Base-by-base conservation (phyloP, 2,888 invertebrate genomes). In the Hymenopus coronatus region DNA sequence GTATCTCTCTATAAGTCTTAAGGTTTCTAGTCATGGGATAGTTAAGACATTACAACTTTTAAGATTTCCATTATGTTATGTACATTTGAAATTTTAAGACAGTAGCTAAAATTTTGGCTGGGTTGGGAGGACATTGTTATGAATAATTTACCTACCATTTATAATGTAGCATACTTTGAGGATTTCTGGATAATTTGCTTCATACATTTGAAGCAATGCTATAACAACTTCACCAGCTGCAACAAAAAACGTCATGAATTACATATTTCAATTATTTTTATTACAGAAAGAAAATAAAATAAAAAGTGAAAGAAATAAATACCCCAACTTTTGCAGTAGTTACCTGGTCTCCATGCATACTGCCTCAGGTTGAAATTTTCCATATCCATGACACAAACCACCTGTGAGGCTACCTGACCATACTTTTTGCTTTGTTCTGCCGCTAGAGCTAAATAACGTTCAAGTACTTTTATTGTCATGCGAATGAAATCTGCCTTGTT, bases 181-280 rank as follows among this genome's bases (percentile, higher is more conserved):
- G 92, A 98, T 96, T 94, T 98, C 98, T 0, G 98, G 98, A 92
- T 98, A 98, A 93, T 98, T 98, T 86, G 97, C 97, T 93, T 98
- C 98, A 92, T 98, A 97, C 92, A 98, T 95, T 93, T 98, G 96
- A 83, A 98, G 95, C 81, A 98, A 93, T 0, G 96, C 95, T 91
- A 98, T 95, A 33, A 98, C 96, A 92, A 97, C 94, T 93, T 98
- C 97, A 1, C 97, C 96, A 89, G 97, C 97, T 96, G 92, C 82
- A 94, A 93, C n/a, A 88, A 25, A n/a, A 30, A 82, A 3, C 33
- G 90, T 70, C n/a, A 40, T 8, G 8, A 54, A 54, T 54, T 54
- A 54, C 1, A 6, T 25, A 3, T 6, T 70, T 70, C 8, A 40
- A 20, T 70, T 70, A 70, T 20, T 70, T 70, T 70, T 70, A 0